Evolutionary conservation across 2,888 invertebrate species (phyloP).

Genomic region (Lobophora halterata): DNA sequence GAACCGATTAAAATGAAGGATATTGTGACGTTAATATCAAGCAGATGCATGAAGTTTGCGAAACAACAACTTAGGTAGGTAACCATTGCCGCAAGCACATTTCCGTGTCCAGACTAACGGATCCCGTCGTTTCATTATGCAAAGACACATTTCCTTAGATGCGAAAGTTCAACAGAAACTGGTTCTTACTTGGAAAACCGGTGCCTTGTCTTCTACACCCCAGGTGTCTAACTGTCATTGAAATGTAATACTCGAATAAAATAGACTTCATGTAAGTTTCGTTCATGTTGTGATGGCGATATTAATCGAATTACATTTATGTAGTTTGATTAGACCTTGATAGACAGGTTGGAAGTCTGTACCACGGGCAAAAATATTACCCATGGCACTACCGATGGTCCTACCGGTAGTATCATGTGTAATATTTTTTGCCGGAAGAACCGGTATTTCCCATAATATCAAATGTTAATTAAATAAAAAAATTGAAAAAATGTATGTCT

Average conservation of each 20-base stretch:
- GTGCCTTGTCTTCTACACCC: slow-evolving; percentile 54
- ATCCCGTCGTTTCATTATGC: slow-evolving; percentile 35
- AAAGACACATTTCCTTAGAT: slow-evolving; percentile 34
- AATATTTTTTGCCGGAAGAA: no score
- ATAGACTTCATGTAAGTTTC: slow-evolving; percentile 1
- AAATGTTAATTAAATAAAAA: no score
- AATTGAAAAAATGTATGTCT: no score
- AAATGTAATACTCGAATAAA: slow-evolving; percentile 51
- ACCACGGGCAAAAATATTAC: no score
- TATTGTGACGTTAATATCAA: slow-evolving; percentile 58
- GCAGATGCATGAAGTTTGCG: slow-evolving; percentile 59
- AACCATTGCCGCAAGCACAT: slow-evolving; percentile 52
- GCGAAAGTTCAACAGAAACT: slow-evolving; percentile 48
- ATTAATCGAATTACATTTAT: no score
- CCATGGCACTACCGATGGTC: no score
- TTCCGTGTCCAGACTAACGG: slow-evolving; percentile 45
- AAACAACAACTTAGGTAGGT: slow-evolving; percentile 59
- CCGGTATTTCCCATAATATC: no score
- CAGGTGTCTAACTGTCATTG: slow-evolving; percentile 58
- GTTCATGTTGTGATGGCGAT: slow-evolving; percentile 3
- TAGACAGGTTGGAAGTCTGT: no score
- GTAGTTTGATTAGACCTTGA: no score
- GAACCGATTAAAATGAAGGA: slow-evolving; percentile 58
- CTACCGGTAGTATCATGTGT: no score
- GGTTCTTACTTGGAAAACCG: slow-evolving; percentile 48